These are phyloP conservation scores for Miltochrista miniata DNA, from an alignment of 2,888 invertebrate genomes.

Conservation along the genomic window DNA sequence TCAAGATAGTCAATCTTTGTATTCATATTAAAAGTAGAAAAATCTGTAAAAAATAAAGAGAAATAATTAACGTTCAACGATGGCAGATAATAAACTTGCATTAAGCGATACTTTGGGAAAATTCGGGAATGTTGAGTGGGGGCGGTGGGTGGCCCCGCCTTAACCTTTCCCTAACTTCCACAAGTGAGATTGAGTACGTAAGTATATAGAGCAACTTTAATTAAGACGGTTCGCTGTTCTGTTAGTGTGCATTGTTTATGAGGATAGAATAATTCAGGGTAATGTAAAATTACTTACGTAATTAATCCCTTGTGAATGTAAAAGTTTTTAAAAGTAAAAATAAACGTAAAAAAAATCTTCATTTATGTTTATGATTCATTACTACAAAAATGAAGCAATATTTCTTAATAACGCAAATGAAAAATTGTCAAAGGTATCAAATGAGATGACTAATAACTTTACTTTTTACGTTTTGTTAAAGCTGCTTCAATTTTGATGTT, in stretches of 20 bases:
- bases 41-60: constrained; percentile 45
- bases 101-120: constrained; percentile 79
- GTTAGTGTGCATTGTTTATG: constrained; percentile 76
- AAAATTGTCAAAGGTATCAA: no score
- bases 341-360: no score
- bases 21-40: constrained; percentile 19
- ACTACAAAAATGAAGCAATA: no score
- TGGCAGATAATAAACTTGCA: constrained; percentile 79
- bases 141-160: constrained; percentile 46
- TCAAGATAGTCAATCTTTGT: not conserved
- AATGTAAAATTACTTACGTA: constrained; percentile 51
- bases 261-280: constrained; percentile 61
- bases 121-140: constrained; percentile 66
- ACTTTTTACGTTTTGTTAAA: no score
- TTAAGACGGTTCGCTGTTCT: constrained; percentile 72
- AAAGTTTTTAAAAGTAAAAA: no score
- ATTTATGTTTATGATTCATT: no score
- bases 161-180: constrained; percentile 79
- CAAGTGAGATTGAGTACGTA: constrained; percentile 79
- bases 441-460: no score
- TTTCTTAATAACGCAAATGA: no score
- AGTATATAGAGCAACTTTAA: constrained; percentile 78
- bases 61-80: constrained; percentile 74
- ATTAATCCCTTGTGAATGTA: constrained; percentile 18
- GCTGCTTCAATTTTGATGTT: no score